phyloP scores from a whole-genome alignment of 2,888 invertebrate genomes.

The Scrobipalpa costella region DNA sequence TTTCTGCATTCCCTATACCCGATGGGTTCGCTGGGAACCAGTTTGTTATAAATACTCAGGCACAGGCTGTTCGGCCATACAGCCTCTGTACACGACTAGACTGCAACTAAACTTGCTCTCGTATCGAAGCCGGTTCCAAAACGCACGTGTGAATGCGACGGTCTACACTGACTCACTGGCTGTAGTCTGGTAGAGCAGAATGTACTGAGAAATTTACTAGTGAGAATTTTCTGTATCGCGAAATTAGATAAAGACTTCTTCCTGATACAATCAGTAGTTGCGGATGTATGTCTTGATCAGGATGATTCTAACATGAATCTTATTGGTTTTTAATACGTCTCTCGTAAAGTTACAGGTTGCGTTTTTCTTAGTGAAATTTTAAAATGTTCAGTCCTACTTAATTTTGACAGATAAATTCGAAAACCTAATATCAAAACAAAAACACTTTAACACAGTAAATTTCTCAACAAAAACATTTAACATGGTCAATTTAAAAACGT shows the following conservation, averaged over 20 bases:
- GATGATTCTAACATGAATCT: not conserved
- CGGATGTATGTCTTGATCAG: not conserved
- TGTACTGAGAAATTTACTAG: not conserved
- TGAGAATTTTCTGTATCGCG: constrained; percentile 1
- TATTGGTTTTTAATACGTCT: not conserved
- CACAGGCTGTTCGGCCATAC: constrained; percentile 2
- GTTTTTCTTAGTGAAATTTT: too few relatives aligned
- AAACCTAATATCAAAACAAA: too few relatives aligned
- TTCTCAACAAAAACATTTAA: too few relatives aligned
- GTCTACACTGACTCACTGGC: constrained; percentile 1
- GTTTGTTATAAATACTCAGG: constrained; percentile 13
- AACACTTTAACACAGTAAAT: too few relatives aligned
- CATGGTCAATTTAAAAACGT: too few relatives aligned
- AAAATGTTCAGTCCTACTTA: too few relatives aligned
- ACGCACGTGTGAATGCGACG: not conserved
- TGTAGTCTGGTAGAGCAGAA: not conserved
- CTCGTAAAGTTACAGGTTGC: too few relatives aligned
- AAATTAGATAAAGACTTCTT: constrained; percentile 4
- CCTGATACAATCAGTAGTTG: not conserved
- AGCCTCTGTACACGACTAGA: constrained; percentile 6
- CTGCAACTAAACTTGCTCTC: constrained; percentile 6
- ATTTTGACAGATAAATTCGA: too few relatives aligned
- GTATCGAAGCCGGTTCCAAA: constrained; percentile 5
- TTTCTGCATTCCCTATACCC: constrained; percentile 1
- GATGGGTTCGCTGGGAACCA: constrained; percentile 2